Evolutionary conservation across 2,797 vertebrate genomes (phyloP).

Genomic region (Ceryle rudis): DNA sequence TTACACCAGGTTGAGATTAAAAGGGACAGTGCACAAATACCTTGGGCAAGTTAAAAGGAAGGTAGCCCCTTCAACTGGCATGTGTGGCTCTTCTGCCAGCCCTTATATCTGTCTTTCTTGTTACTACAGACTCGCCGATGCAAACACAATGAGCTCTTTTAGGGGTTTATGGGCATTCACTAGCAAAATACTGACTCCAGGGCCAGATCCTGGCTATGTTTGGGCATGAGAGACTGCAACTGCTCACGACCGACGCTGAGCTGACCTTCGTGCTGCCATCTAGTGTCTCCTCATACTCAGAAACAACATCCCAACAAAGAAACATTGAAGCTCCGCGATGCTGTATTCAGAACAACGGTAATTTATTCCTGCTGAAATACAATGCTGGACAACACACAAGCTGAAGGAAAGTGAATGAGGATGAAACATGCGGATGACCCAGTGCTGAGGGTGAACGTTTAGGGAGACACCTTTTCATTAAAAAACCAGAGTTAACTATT

Average conservation of each 20-base stretch:
- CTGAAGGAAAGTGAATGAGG: not conserved
- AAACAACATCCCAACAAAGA: not conserved
- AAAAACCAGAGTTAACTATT: not conserved
- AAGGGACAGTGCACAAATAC: not conserved
- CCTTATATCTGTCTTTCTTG: not conserved
- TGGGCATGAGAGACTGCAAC: not conserved
- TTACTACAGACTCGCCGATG: not conserved
- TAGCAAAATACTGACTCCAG: not conserved
- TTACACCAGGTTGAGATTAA: not conserved
- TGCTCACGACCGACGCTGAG: not conserved
- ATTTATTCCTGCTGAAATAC: not conserved
- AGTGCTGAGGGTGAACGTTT: not conserved
- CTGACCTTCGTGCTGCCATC: slow-evolving; percentile 44
- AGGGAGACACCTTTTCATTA: not conserved
- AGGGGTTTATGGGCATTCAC: not conserved
- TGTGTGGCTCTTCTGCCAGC: not conserved
- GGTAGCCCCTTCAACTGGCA: not conserved
- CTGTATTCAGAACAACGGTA: not conserved
- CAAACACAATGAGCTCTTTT: not conserved
- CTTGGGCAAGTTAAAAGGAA: not conserved
- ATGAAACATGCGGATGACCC: not conserved
- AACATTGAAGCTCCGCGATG: not conserved
- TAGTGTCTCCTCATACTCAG: not conserved
- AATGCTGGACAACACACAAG: not conserved
- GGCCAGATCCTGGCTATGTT: not conserved